Percentiles rank a stretch among this genome's conserved stretches.
These are phyloP conservation scores for Microcebus jonahi DNA, from an alignment of 2,113 vertebrate genomes.

Conservation along the genomic window DNA sequence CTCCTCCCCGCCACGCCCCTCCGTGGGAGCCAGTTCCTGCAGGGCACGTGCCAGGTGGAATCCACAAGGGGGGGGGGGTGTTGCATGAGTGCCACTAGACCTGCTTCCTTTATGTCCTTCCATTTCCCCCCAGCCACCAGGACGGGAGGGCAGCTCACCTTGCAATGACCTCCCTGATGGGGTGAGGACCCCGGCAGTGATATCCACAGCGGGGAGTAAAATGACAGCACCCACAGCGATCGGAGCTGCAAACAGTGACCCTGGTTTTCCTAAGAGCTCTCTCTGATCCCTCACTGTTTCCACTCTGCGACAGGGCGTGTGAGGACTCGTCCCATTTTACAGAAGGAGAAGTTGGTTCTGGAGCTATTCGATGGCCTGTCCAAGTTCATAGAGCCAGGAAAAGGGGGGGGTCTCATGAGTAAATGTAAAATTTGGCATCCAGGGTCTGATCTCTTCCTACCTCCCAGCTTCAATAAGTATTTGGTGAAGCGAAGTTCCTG, in stretches of 20 bases:
- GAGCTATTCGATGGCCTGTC: too few species aligned
- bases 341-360: not conserved
- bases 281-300: not conserved
- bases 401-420: not conserved
- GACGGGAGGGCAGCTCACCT: not conserved
- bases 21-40: not conserved
- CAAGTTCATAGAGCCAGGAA: not conserved
- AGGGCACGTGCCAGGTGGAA: constrained; percentile 1
- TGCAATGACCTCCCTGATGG: not conserved
- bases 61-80: not conserved
- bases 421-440: accelerated
- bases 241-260: not conserved
- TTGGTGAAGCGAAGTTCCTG: not conserved
- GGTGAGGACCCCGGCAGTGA: not conserved
- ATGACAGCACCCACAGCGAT: not conserved
- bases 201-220: not conserved
- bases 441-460: not conserved
- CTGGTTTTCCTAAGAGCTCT: not conserved
- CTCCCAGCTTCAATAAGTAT: not conserved
- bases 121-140: accelerated
- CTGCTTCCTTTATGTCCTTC: not conserved
- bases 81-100: not conserved
- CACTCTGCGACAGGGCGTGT: accelerated
- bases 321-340: not conserved
- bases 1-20: constrained; percentile 47